Conservation (phyloP, 2,888 invertebrate species). For the Spodoptera exigua region DNA sequence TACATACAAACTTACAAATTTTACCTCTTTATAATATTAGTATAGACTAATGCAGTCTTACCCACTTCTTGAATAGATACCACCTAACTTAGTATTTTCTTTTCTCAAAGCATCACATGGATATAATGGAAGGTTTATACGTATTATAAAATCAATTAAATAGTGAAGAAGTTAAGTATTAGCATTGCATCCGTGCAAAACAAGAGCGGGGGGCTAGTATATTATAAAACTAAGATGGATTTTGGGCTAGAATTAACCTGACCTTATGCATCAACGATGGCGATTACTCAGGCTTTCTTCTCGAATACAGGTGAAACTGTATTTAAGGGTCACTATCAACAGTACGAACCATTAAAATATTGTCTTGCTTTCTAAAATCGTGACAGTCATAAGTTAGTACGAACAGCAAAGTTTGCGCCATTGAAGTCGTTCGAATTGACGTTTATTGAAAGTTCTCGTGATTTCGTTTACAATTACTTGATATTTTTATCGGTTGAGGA, state of each 20-base stretch:
- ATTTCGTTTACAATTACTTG: conserved; percentile 44
- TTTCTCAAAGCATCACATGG: no score
- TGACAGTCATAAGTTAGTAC: conserved; percentile 49
- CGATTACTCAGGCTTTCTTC: background rate
- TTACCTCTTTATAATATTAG: no score
- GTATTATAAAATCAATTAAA: no score
- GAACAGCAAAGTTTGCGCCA: conserved; percentile 44
- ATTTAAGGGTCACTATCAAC: conserved; percentile 18
- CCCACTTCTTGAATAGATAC: no score
- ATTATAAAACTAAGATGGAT: no score
- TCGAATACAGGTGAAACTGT: conserved; percentile 16
- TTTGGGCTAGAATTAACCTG: no score
- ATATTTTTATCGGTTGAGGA: conserved; percentile 24
- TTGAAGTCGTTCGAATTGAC: conserved; percentile 34
- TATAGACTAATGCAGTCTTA: no score
- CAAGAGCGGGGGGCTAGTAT: no score
- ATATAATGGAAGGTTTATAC: no score
- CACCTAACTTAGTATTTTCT: no score
- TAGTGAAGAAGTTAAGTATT: background rate
- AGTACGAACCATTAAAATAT: conserved; percentile 52
- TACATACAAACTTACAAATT: no score
- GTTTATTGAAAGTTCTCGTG: conserved; percentile 55
- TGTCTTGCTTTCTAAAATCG: conserved; percentile 45
- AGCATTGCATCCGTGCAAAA: no score
- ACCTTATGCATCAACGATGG: background rate